Conservation (phyloP, 2,797 vertebrate species). For the Phoeniculus purpureus region DNA sequence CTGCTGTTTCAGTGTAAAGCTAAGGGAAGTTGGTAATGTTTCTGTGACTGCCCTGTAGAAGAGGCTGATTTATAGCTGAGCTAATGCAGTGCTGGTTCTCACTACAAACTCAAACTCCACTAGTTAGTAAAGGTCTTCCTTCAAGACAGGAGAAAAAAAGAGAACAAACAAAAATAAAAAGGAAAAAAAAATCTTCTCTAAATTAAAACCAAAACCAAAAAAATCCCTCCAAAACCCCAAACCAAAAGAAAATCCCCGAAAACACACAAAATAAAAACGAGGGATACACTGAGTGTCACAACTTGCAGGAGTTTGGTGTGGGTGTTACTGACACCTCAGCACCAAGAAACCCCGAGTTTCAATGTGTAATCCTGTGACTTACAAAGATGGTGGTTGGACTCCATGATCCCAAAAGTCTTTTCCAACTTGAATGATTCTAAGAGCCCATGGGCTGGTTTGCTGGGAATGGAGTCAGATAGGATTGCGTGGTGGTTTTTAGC, state of each 20-base stretch:
- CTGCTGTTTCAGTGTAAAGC: background rate
- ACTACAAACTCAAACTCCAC: background rate
- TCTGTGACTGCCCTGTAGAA: background rate
- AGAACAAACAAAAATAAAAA: background rate
- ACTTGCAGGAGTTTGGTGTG: background rate
- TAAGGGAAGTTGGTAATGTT: background rate
- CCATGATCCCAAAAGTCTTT: no score
- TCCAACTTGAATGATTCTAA: background rate
- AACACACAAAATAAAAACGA: background rate
- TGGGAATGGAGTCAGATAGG: background rate
- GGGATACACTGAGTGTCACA: background rate
- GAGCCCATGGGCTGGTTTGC: background rate
- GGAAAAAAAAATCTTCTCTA: no score
- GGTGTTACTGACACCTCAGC: background rate
- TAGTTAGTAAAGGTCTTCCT: background rate
- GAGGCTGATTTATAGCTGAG: background rate
- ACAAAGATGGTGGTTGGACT: no score
- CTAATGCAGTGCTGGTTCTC: background rate
- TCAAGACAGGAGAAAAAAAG: background rate
- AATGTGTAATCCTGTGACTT: background rate
- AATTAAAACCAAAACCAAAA: background rate
- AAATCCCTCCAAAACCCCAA: no score
- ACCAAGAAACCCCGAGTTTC: background rate
- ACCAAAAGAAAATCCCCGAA: background rate
- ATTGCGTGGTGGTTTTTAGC: background rate